Evolutionary conservation across 1,140 invertebrate species (phyloP), one percentile per base, ranked within the genome.

Genomic region (Caenorhabditis inopinata): DNA sequence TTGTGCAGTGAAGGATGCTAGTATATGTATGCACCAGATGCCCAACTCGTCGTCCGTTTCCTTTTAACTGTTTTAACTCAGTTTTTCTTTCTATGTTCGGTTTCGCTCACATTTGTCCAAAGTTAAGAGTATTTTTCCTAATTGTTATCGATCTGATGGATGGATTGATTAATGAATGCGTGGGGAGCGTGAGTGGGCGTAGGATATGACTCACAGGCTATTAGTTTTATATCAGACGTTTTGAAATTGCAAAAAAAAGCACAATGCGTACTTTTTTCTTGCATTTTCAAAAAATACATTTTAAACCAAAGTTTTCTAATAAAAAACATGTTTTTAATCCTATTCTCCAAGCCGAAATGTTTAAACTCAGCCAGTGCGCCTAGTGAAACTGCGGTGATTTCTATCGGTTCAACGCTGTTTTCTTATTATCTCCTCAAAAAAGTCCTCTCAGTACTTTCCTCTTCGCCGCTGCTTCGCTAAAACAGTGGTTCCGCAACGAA

Each of bases 21-120:
- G 58, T 68, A 68, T 68, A 68, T 68, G 58, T 68, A 68, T 68
- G 58, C 58, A 68, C 58, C 58, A 68, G 58, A 68, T 68, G 58
- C 38, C 58, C n/a, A 9, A 42, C 38, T 42, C 14, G 38, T 42
- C 38, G 14, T 42, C 38, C 38, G 38, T 42, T 42, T 14, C 38
- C 38, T 42, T 42, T 18, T 68, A 16, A 2, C 11, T 27, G 6
- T 27, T 9, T 21, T 68, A 2, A n/a, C n/a, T 21, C 32, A n/a
- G 9, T 38, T 5, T 38, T 29, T 23, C 25, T 38, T 9, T 35
- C 2, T 21, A 5, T 11, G 1, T 12, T 32, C 9, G 27, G 51
- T 14, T 2, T 32, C 2, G 9, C 6, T 58, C 16, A 14, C 14
- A 32, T 58, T 58, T 29, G n/a, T 32, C 27, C 11, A 73, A 3